phyloP scores from a whole-genome alignment of 2,113 vertebrate species.

The Epinephelus fuscoguttatus region DNA sequence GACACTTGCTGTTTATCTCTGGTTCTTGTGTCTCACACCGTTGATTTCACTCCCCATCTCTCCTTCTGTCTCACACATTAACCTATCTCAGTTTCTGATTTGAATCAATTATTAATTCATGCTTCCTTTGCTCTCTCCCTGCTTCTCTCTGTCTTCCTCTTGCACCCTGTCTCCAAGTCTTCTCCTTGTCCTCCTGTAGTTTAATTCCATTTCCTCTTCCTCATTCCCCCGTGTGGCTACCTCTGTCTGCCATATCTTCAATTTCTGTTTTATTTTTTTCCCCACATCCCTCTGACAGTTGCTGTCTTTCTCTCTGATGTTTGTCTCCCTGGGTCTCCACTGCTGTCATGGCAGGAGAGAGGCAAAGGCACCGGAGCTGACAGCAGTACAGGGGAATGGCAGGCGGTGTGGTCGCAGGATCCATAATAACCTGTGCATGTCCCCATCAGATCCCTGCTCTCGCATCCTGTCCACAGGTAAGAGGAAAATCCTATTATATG shows the following conservation, averaged over 20 bases:
- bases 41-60: neutral
- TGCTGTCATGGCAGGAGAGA: constrained; percentile 82
- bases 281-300: constrained; percentile 58
- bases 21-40: neutral
- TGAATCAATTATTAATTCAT: constrained; percentile 58
- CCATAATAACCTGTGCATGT: constrained; percentile 86
- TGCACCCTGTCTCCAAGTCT: neutral
- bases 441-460: constrained; percentile 87
- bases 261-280: neutral
- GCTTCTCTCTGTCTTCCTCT: neutral
- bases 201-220: constrained; percentile 18
- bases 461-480: constrained; percentile 88
- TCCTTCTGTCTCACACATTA: constrained; percentile 14
- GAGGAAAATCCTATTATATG: neutral
- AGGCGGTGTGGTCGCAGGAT: constrained; percentile 87
- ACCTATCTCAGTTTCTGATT: constrained; percentile 44
- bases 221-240: constrained; percentile 7
- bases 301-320: constrained; percentile 67
- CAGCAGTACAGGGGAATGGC: constrained; percentile 75
- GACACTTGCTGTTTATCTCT: constrained; percentile 18
- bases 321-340: constrained; percentile 52
- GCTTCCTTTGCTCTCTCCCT: neutral
- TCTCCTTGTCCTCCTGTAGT: neutral
- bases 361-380: constrained; percentile 76
- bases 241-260: constrained; percentile 18